A percentile compares a stretch with the other conserved stretches of the same genome.
phyloP scores from a whole-genome alignment of 2,888 invertebrate species.

The Acanthosoma haemorrhoidale region DNA sequence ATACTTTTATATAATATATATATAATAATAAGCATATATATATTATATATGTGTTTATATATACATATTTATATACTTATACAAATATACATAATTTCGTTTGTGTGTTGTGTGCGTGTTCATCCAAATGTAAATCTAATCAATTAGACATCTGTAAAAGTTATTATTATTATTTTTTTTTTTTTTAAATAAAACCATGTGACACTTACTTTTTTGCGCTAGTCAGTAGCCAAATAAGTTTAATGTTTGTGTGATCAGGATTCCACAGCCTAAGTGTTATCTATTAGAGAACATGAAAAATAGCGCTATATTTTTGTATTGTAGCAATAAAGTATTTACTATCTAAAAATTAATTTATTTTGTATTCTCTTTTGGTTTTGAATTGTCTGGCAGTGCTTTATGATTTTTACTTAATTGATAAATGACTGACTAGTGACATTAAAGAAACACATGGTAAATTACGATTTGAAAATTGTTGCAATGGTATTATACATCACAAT shows the following conservation, averaged over 20 bases:
- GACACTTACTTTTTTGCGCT: slow-evolving; percentile 25
- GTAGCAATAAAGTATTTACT: neutral
- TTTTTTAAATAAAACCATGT: slow-evolving; percentile 11
- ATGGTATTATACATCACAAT: too few relatives aligned
- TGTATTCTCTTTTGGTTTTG: neutral
- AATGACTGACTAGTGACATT: slow-evolving; percentile 22
- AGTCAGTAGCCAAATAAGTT: slow-evolving; percentile 28
- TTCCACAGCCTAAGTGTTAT: slow-evolving; percentile 18
- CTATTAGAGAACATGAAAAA: slow-evolving; percentile 6
- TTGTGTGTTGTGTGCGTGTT: neutral
- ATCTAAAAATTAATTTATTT: neutral
- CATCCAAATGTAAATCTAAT: neutral
- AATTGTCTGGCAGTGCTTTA: neutral
- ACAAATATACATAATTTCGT: neutral
- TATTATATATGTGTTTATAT: neutral
- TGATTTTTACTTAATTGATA: neutral
- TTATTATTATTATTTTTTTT: neutral
- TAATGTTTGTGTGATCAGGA: slow-evolving; percentile 16
- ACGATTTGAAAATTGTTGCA: neutral
- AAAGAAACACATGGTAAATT: too few relatives aligned
- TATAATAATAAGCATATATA: neutral
- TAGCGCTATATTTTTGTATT: slow-evolving; percentile 19
- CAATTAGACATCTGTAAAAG: neutral
- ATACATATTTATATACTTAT: neutral
- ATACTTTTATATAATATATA: too few relatives aligned